A percentile compares a stretch with the other conserved stretches of the same genome.
Conservation (phyloP, 2,888 invertebrate genomes). For the Eupelmus urozonus region DNA sequence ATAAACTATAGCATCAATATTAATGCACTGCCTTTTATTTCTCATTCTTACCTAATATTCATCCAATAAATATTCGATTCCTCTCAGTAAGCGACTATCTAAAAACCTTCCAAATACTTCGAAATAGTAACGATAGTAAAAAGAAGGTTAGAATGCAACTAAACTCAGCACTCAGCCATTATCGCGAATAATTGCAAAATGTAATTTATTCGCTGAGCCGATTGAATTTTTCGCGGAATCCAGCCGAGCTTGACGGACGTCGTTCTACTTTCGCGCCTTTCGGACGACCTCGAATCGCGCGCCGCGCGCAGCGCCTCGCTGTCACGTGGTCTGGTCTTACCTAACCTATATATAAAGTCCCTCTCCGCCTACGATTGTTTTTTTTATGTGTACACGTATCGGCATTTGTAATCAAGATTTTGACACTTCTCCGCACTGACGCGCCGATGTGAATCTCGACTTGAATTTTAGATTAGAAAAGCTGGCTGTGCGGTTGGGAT, state of each 20-base stretch:
- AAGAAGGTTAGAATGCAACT: too few relatives aligned
- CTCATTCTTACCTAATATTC: background rate
- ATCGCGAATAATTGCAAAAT: slow-evolving; percentile 21
- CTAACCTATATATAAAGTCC: slow-evolving; percentile 32
- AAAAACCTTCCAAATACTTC: too few relatives aligned
- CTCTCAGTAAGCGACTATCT: too few relatives aligned
- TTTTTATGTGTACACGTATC: slow-evolving; percentile 10
- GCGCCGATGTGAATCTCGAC: background rate
- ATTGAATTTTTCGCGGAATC: slow-evolving; percentile 11
- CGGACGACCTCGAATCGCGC: slow-evolving; percentile 4
- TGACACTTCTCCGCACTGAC: background rate
- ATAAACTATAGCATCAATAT: background rate
- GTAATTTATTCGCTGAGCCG: slow-evolving; percentile 19
- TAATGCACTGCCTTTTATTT: background rate
- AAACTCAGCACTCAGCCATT: too few relatives aligned
- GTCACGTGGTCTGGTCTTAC: slow-evolving; percentile 9
- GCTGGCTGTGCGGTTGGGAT: slow-evolving; percentile 15
- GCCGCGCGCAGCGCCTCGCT: background rate
- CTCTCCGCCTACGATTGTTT: too few relatives aligned
- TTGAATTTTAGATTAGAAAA: background rate
- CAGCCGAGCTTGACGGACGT: slow-evolving; percentile 6
- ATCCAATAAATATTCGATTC: background rate
- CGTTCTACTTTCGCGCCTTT: slow-evolving; percentile 42
- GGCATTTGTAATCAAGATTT: slow-evolving; percentile 26
- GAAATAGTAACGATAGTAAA: too few relatives aligned